Conservation (phyloP, 2,113 vertebrate genomes). For the Sterna hirundo region DNA sequence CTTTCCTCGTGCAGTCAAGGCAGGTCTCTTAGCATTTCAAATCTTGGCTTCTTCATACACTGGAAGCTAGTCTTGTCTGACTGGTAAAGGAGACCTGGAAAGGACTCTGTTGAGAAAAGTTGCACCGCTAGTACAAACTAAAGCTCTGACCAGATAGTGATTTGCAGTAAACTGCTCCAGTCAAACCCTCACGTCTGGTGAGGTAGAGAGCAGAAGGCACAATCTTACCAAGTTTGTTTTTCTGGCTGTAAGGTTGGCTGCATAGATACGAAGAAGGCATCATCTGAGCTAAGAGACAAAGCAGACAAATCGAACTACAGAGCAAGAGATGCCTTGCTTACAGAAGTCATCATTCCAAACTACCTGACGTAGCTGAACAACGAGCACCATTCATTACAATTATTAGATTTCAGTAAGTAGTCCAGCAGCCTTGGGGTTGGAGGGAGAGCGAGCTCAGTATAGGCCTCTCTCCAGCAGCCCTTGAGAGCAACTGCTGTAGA, state of each 20-base stretch:
- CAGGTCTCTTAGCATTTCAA: neutral
- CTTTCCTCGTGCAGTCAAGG: neutral
- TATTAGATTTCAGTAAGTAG: neutral
- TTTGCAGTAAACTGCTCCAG: constrained; percentile 42
- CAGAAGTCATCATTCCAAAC: neutral
- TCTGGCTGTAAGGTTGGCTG: constrained; percentile 1
- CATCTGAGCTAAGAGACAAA: constrained; percentile 40
- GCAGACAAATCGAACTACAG: constrained; percentile 8
- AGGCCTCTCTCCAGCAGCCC: neutral
- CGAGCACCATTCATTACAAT: neutral
- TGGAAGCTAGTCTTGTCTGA: neutral
- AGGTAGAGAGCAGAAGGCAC: constrained; percentile 74
- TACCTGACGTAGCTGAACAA: constrained; percentile 22
- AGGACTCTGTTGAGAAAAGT: neutral
- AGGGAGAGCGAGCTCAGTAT: neutral
- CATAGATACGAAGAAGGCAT: neutral
- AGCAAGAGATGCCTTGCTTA: neutral
- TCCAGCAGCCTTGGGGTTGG: constrained; percentile 9
- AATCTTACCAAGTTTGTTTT: neutral
- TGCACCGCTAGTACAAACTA: constrained; percentile 33
- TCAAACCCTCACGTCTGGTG: constrained; percentile 30
- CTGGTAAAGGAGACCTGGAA: neutral
- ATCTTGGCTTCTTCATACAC: neutral
- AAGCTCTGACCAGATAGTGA: constrained; percentile 28
- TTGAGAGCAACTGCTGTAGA: neutral